Conservation (phyloP, 2,797 vertebrate species). For the Pyrrhura leucotis region DNA sequence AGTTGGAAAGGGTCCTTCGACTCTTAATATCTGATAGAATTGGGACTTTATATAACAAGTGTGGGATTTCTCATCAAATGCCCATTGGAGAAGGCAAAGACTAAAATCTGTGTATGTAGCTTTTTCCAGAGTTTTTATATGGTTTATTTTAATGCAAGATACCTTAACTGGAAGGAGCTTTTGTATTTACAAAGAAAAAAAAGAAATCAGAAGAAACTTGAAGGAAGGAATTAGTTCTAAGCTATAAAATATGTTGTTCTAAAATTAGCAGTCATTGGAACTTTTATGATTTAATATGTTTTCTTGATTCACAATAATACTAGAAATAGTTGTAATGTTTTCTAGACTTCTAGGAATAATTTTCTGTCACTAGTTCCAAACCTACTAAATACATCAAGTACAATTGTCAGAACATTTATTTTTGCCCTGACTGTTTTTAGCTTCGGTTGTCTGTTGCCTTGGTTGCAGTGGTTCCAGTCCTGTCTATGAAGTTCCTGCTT, state of each 20-base stretch:
- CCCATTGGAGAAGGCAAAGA: background rate
- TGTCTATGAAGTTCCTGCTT: background rate
- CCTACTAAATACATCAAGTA: background rate
- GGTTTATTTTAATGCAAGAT: background rate
- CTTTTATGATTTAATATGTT: background rate
- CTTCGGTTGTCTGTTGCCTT: constrained; percentile 47
- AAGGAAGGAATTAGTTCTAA: background rate
- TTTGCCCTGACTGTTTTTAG: constrained; percentile 56
- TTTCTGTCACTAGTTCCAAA: background rate
- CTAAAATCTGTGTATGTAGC: background rate
- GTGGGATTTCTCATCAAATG: background rate
- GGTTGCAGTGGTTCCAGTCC: constrained; percentile 40
- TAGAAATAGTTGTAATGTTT: background rate
- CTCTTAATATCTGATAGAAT: background rate
- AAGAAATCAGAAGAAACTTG: background rate
- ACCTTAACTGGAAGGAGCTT: background rate
- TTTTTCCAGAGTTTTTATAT: background rate
- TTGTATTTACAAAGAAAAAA: background rate
- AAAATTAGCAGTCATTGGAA: background rate
- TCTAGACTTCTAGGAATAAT: constrained; percentile 24
- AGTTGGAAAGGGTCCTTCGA: background rate
- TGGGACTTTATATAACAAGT: background rate
- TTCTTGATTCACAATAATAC: background rate
- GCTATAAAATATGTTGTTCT: background rate
- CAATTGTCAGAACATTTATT: constrained; percentile 25